Evolutionary conservation across 2,113 vertebrate species (phyloP), one percentile per base, ranked within the genome.

Genomic region (Phodopus roborovskii): DNA sequence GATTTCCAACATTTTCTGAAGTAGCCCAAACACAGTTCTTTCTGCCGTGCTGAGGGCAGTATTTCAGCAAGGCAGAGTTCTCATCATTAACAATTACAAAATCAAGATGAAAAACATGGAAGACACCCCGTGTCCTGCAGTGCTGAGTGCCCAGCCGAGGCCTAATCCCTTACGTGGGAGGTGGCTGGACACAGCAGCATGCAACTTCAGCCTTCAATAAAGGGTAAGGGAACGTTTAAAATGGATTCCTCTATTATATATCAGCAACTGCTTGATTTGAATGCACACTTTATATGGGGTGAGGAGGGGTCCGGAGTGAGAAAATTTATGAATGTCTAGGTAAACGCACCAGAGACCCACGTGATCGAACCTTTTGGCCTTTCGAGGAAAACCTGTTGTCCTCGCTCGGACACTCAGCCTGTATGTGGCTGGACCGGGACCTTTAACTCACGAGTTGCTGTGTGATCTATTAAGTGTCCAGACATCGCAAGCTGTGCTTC

Each of bases 101-200:
- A 73, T 58, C 13, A 88, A 70, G 33, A 19, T 9, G 39, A 39
- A 73, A 88, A 53, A 2, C 64, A n/a, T 12, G 15, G 13, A n/a
- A 53, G 64, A 53, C 0, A 7, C 36, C 30, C 68, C 1, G 11
- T 16, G 0, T 73, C 7, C 50, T 73, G 4, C 36, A 19, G 13
- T 3, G 36, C 12, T 12, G 7, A 45, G 19, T 7, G 10, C 11
- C 36, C 85, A 10, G 85, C 7, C 36, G 58, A 58, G 20, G 50
- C 50, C 9, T 19, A 11, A 22, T 68, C 26, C 36, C 36, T 56
- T 53, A 5, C 10, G 7, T 12, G 24, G n/a, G 71, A 85, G 70
- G 12, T 3, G 8, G 3, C 15, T 8, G 13, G 20, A 33, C 15
- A 22, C 20, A 70, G 15, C 3, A 11, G 45, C 28, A 12, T 0